Evolutionary conservation across 2,113 vertebrate species (phyloP), one percentile per base, ranked within the genome.

Genomic region (Rostratula benghalensis): DNA sequence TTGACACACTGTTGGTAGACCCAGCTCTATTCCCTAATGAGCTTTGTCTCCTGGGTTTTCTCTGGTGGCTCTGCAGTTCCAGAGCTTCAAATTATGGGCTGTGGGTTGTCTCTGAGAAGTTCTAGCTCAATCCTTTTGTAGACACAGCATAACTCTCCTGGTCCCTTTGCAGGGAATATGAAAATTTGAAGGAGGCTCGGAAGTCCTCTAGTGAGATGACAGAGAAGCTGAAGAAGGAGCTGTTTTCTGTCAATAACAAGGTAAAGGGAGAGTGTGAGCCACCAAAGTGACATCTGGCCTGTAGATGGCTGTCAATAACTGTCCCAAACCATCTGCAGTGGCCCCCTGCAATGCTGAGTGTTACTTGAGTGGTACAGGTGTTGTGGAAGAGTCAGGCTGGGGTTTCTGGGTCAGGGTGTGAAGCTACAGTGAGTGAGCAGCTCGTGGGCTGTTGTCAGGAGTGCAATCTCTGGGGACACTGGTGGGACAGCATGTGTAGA

Each of bases 181-280:
- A 99, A 78, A 99, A 98, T 89, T 97, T 99, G 59, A 99, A 99
- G 94, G 98, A 98, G 50, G 97, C 97, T 65, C 96, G 98, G 81
- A 99, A 98, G 90, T 96, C 97, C 13, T 98, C 98, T 35, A 98
- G 98, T 74, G 99, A 99, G 60, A 98, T 97, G 97, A 97, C 98
- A 75, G 99, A 99, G 95, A 99, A 99, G 93, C 97, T 99, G 86
- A 99, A 98, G 97, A 99, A 98, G 93, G 99, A 99, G 84, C 95
- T 99, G 56, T 97, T 99, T 96, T 97, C 98, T 69, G 98, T 98
- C 65, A 99, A 97, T 95, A 98, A 80, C 94, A 99, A 99, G 99
- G 99, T 99, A 98, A 92, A 87, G 22, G 54, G 39, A 71, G 46
- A 37, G 19, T 27, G 5, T 11, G 39, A 41, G 57, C 50, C 2